Conservation (phyloP, 2,888 invertebrate genomes). For the Amiota mariae region DNA sequence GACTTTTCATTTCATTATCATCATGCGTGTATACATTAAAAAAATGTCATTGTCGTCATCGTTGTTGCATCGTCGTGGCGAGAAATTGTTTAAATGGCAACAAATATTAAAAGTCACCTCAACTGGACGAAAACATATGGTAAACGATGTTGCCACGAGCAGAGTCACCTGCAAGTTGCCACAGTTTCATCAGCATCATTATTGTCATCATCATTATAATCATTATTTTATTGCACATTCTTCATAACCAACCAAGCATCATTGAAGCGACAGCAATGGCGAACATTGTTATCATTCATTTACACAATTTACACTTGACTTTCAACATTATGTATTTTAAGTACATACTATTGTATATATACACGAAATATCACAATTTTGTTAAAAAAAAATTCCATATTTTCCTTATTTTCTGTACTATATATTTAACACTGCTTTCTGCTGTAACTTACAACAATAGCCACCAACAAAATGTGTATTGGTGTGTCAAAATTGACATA, state of each 20-base stretch:
- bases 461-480: too few species aligned
- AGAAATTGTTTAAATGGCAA: neutral
- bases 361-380: too few species aligned
- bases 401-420: too few species aligned
- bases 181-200: neutral
- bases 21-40: neutral
- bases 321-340: neutral
- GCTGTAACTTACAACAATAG: too few species aligned
- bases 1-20: conserved; percentile 25
- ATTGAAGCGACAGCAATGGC: conserved; percentile 24
- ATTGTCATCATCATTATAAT: neutral
- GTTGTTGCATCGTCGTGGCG: neutral
- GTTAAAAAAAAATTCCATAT: too few species aligned
- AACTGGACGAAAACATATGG: neutral
- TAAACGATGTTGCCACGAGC: neutral
- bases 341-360: too few species aligned
- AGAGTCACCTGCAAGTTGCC: conserved; percentile 1
- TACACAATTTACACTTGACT: conserved; percentile 62
- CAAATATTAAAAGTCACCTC: neutral
- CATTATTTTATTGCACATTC: neutral
- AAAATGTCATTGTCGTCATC: conserved; percentile 11
- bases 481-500: too few species aligned
- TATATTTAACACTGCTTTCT: too few species aligned
- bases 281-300: conserved; percentile 36
- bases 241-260: conserved; percentile 13